phyloP scores from a whole-genome alignment of 2,113 vertebrate genomes.

The Myotis brandtii region DNA sequence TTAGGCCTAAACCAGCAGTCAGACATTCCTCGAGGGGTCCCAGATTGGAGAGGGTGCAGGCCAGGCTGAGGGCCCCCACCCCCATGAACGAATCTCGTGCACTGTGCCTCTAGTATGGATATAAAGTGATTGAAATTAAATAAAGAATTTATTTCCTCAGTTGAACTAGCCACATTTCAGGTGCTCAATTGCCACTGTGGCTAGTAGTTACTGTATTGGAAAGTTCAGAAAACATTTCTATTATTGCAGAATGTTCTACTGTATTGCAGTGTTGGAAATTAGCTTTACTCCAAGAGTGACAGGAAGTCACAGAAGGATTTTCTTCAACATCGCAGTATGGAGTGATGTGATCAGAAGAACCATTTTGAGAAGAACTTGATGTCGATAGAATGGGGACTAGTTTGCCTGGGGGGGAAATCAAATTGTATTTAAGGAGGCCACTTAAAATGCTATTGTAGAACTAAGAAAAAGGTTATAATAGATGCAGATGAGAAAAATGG shows the following conservation, averaged over 20 bases:
- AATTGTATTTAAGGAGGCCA: background rate
- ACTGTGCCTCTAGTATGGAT: background rate
- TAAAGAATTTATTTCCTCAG: background rate
- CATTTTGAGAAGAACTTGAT: background rate
- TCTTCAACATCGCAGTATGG: background rate
- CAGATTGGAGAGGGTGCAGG: no score
- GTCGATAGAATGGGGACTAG: background rate
- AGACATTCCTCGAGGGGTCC: no score
- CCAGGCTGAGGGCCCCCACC: no score
- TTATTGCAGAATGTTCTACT: background rate
- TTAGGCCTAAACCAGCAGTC: no score
- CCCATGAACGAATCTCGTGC: no score
- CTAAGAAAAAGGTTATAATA: background rate
- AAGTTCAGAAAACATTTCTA: background rate
- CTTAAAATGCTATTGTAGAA: background rate
- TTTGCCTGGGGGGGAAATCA: background rate
- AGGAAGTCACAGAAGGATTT: background rate
- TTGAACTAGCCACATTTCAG: background rate
- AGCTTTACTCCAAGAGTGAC: background rate
- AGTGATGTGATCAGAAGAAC: background rate
- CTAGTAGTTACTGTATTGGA: background rate
- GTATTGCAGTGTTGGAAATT: background rate
- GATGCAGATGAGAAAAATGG: background rate
- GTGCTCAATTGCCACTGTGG: background rate
- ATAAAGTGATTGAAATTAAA: slow-evolving; percentile 2